phyloP scores from a whole-genome alignment of 2,888 invertebrate genomes.

The Apamea epomidion region DNA sequence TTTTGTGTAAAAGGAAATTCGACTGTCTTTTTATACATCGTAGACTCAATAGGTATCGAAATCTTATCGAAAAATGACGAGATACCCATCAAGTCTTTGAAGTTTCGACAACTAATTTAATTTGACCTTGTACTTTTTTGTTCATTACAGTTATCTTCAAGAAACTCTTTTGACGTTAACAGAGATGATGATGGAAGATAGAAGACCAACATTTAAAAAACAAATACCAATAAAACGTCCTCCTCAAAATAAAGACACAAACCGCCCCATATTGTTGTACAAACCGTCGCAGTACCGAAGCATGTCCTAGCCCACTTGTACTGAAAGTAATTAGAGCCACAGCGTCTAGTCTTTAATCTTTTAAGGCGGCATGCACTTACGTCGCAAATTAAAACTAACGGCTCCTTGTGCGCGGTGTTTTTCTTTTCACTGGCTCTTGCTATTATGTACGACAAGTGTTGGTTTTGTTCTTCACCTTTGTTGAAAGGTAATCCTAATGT shows the following conservation, averaged over 20 bases:
- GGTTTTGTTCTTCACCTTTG: slow-evolving; percentile 1
- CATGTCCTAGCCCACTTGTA: slow-evolving; percentile 33
- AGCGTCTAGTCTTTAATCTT: slow-evolving; percentile 56
- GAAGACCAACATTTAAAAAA: too few relatives aligned
- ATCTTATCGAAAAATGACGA: too few relatives aligned
- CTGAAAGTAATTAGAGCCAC: slow-evolving; percentile 54
- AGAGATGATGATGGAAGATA: too few relatives aligned
- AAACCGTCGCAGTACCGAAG: slow-evolving; percentile 4
- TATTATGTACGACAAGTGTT: slow-evolving; percentile 24
- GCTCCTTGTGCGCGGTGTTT: slow-evolving; percentile 32
- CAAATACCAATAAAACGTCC: background rate
- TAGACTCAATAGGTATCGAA: too few relatives aligned
- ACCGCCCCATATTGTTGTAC: background rate
- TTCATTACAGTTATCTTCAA: too few relatives aligned
- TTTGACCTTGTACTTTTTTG: too few relatives aligned
- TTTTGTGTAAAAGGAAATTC: too few relatives aligned
- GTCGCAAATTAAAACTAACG: slow-evolving; percentile 62
- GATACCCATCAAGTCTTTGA: too few relatives aligned
- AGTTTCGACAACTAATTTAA: too few relatives aligned
- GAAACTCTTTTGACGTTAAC: too few relatives aligned
- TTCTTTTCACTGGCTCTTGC: slow-evolving; percentile 34
- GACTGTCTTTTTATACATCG: too few relatives aligned
- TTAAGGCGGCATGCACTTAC: slow-evolving; percentile 62
- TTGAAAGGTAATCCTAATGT: background rate
- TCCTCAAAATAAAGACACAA: background rate